phyloP scores from a whole-genome alignment of 2,888 invertebrate species.

The Antheraea yamamai region DNA sequence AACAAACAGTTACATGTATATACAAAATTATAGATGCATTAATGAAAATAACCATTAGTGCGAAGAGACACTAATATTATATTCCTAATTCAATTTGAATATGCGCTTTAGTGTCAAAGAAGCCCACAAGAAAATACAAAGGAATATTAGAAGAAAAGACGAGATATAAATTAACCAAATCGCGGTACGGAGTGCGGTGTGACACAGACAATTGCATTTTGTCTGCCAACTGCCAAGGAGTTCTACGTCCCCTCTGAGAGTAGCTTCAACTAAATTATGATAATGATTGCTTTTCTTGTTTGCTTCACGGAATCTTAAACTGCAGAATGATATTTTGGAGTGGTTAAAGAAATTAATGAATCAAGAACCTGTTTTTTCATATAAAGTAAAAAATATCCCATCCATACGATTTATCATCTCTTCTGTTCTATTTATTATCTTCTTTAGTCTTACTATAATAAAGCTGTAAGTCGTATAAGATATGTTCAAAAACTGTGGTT shows the following conservation, averaged over 20 bases:
- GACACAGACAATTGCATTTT: constrained; percentile 43
- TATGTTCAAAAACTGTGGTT: no score
- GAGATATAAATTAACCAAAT: constrained; percentile 50
- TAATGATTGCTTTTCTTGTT: constrained; percentile 33
- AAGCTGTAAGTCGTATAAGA: no score
- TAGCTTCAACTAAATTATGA: constrained; percentile 27
- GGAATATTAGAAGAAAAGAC: constrained; percentile 34
- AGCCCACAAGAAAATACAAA: not conserved
- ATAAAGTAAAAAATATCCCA: no score
- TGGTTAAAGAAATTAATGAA: not conserved
- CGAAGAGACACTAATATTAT: not conserved
- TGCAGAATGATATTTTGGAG: not conserved
- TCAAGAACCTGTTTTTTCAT: no score
- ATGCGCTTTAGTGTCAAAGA: not conserved
- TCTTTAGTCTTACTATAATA: no score
- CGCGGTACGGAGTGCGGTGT: constrained; percentile 33
- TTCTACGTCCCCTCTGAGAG: constrained; percentile 22
- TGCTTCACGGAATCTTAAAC: constrained; percentile 17
- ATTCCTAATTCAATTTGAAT: not conserved
- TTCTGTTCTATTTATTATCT: no score
- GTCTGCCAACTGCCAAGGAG: constrained; percentile 46
- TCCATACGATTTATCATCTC: no score
- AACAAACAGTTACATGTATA: no score
- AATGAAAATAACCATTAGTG: not conserved
- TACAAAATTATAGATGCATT: not conserved